These are phyloP conservation scores for Noctua fimbriata DNA, from an alignment of 2,888 invertebrate species.

Conservation along the genomic window DNA sequence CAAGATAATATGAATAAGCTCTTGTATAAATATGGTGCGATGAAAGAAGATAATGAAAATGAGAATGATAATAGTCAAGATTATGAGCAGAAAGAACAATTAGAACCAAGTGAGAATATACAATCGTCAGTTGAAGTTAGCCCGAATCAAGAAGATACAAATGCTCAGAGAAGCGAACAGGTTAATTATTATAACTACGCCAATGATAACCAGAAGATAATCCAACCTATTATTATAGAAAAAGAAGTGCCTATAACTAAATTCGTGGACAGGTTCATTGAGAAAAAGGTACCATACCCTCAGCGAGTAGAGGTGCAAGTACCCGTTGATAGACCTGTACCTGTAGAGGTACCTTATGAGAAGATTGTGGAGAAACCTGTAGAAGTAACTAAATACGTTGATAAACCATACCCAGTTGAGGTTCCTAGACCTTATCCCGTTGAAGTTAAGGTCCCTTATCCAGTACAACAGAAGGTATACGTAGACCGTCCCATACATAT, in stretches of 20 bases:
- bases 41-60: slow-evolving; percentile 80
- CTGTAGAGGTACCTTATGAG: slow-evolving; percentile 86
- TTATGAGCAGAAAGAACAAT: slow-evolving; percentile 74
- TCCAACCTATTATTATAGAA: slow-evolving; percentile 87
- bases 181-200: slow-evolving; percentile 74
- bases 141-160: slow-evolving; percentile 72
- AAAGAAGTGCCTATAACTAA: slow-evolving; percentile 87
- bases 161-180: slow-evolving; percentile 76
- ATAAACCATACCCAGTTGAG: slow-evolving; percentile 91
- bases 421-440: slow-evolving; percentile 89
- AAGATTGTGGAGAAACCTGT: slow-evolving; percentile 89
- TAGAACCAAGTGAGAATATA: slow-evolving; percentile 81
- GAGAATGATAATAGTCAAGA: slow-evolving; percentile 70
- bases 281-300: slow-evolving; percentile 86
- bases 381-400: slow-evolving; percentile 87
- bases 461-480: slow-evolving; percentile 88
- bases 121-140: slow-evolving; percentile 78
- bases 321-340: slow-evolving; percentile 85
- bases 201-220: slow-evolving; percentile 79
- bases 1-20: slow-evolving; percentile 79
- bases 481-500: slow-evolving; percentile 88
- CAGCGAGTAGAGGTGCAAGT: slow-evolving; percentile 82
- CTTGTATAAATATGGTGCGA: slow-evolving; percentile 77
- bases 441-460: slow-evolving; percentile 88
- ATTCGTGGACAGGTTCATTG: slow-evolving; percentile 84